Evolutionary conservation across 2,113 vertebrate species (phyloP).

Genomic region (Lampris megalopsis): DNA sequence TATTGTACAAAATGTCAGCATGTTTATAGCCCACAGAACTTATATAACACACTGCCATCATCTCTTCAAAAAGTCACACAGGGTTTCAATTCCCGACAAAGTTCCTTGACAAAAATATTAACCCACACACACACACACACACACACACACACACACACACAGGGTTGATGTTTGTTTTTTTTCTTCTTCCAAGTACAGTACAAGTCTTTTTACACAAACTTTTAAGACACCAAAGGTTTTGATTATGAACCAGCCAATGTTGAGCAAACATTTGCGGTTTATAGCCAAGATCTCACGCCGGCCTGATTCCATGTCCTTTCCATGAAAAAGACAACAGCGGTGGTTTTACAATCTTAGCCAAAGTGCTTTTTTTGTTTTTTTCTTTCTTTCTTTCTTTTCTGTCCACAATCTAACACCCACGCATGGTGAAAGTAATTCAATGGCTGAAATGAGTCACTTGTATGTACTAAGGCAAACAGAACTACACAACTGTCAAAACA

Average conservation of each 20-base stretch:
- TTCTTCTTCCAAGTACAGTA: conserved; percentile 11
- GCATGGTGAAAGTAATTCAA: conserved; percentile 21
- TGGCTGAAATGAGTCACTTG: conserved; percentile 35
- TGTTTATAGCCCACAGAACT: conserved; percentile 62
- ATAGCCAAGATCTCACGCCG: conserved; percentile 55
- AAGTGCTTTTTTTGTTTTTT: conserved; percentile 50
- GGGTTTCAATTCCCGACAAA: conserved; percentile 39
- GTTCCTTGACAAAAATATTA: conserved; percentile 13
- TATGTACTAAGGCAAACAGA: conserved; percentile 33
- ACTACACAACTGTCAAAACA: not conserved
- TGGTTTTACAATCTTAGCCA: conserved; percentile 61
- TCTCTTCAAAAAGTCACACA: conserved; percentile 54
- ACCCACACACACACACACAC: conserved; percentile 35
- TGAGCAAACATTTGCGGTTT: conserved; percentile 60
- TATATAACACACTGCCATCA: conserved; percentile 62
- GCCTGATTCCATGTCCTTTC: conserved; percentile 20
- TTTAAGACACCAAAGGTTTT: conserved; percentile 71
- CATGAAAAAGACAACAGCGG: conserved; percentile 63
- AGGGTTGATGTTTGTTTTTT: conserved; percentile 13
- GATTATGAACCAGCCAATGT: conserved; percentile 62
- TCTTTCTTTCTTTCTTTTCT: not conserved
- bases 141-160: conserved; percentile 13
- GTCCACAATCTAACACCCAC: conserved; percentile 54
- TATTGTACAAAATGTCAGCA: conserved; percentile 65
- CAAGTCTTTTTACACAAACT: conserved; percentile 55